Conservation (phyloP, 2,888 invertebrate species). For the Mechanitis mazaeus region DNA sequence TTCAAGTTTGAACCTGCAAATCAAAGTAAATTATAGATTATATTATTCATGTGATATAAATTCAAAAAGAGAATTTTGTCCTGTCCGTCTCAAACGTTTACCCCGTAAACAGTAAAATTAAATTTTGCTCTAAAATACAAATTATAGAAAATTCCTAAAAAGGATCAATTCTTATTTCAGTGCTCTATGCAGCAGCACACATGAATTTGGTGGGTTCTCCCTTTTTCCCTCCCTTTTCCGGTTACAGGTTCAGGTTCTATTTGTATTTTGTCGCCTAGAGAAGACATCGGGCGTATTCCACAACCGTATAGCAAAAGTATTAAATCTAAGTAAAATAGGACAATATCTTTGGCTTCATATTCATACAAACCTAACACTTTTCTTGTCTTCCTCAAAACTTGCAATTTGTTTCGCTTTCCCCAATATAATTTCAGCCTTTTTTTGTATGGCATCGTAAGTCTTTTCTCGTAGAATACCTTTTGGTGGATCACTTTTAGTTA, state of each 20-base stretch:
- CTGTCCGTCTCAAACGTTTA: neutral
- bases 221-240: too few species aligned
- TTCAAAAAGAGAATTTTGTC: neutral
- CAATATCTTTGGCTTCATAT: neutral
- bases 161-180: too few species aligned
- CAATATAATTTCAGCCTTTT: slow-evolving; percentile 49
- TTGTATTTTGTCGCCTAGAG: too few species aligned
- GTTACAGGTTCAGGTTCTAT: too few species aligned
- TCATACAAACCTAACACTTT: slow-evolving; percentile 78
- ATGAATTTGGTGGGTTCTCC: too few species aligned
- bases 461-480: slow-evolving; percentile 82
- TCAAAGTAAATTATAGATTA: neutral
- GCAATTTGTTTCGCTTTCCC: slow-evolving; percentile 51
- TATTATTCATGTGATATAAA: neutral
- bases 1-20: slow-evolving; percentile 61
- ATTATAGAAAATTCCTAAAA: too few species aligned
- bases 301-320: too few species aligned
- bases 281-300: too few species aligned
- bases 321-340: too few species aligned
- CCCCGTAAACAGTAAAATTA: neutral
- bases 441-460: slow-evolving; percentile 48
- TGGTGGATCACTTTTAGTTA: slow-evolving; percentile 67
- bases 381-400: slow-evolving; percentile 83
- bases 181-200: too few species aligned
- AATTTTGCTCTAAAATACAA: too few species aligned